phyloP scores from a whole-genome alignment of 2,113 vertebrate species.

The Apteryx mantelli region DNA sequence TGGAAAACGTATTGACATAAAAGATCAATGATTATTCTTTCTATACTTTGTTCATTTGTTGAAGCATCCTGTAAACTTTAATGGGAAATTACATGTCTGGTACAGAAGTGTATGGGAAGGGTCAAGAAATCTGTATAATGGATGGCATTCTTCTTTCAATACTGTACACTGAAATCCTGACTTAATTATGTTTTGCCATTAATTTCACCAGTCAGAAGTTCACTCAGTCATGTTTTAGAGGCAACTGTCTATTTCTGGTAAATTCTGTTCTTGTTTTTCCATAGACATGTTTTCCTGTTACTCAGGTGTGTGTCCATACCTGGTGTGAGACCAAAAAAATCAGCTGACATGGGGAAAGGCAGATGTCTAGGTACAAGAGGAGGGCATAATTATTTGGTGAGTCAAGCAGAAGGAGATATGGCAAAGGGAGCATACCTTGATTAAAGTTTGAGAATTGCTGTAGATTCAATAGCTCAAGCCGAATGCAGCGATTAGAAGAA shows the following conservation, averaged over 20 bases:
- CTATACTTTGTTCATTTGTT: background rate
- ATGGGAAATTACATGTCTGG: background rate
- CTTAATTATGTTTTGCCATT: background rate
- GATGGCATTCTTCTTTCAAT: background rate
- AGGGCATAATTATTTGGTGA: background rate
- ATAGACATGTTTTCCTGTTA: background rate
- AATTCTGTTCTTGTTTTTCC: background rate
- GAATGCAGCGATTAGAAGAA: background rate
- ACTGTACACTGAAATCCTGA: background rate
- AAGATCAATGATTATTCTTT: background rate
- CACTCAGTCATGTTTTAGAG: background rate
- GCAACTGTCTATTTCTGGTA: background rate
- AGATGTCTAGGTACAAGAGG: background rate
- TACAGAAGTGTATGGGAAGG: background rate
- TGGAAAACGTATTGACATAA: background rate
- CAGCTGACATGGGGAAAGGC: background rate
- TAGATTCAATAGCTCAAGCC: background rate
- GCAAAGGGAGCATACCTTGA: background rate
- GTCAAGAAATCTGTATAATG: background rate
- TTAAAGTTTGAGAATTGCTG: background rate
- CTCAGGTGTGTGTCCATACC: background rate
- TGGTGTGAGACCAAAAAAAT: background rate
- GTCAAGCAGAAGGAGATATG: background rate
- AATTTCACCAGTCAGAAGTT: background rate
- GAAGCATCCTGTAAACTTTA: background rate